Evolutionary conservation across 2,113 vertebrate species (phyloP).

Genomic region (Psammodynastes pulverulentus): DNA sequence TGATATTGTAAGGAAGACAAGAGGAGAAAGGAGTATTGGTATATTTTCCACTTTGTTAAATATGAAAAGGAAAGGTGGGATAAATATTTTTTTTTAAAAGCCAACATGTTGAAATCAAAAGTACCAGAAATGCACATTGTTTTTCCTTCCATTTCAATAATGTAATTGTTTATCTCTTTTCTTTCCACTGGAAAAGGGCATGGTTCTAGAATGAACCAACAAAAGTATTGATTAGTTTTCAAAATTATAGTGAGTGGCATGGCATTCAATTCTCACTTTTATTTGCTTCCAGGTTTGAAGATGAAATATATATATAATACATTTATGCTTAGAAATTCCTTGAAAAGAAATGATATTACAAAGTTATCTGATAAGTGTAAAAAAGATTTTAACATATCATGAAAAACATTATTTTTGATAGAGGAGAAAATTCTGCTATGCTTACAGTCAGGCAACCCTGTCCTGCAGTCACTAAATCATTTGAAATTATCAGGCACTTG

Average conservation of each 20-base stretch:
- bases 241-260: conserved; percentile 39
- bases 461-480: not conserved
- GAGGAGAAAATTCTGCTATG: not conserved
- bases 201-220: conserved; percentile 57
- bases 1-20: not conserved
- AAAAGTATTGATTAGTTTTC: conserved; percentile 55
- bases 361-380: too few species aligned
- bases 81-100: too few species aligned
- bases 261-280: conserved; percentile 37
- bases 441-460: not conserved
- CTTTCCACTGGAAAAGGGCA: conserved; percentile 19
- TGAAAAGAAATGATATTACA: not conserved
- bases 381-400: too few species aligned
- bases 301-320: not conserved
- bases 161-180: not conserved
- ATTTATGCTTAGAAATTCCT: conserved; percentile 17
- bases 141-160: conserved; percentile 19
- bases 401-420: not conserved
- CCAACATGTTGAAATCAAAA: not conserved
- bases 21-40: not conserved
- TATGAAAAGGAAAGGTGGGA: not conserved
- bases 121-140: conserved; percentile 16
- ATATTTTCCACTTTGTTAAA: not conserved
- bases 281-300: conserved; percentile 17
- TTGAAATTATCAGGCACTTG: not conserved